Percentiles rank a stretch among this genome's conserved stretches.
Evolutionary conservation across 2,797 vertebrate genomes (phyloP).

Genomic region (Darevskia mixta): DNA sequence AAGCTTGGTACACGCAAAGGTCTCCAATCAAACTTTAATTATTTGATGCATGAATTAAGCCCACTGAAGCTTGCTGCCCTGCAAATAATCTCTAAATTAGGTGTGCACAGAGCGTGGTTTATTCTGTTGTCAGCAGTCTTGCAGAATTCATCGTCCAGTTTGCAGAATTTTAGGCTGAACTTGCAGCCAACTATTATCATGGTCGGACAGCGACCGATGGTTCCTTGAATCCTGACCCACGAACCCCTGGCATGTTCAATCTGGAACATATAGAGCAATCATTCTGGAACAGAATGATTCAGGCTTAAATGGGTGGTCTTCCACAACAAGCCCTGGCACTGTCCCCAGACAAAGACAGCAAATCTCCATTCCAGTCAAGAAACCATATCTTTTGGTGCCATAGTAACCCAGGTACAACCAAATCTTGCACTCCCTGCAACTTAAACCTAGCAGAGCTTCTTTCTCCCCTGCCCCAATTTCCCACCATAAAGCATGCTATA

Average conservation of each 20-base stretch:
- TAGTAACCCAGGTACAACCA: constrained; percentile 11
- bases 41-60: background rate
- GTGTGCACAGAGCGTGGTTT: background rate
- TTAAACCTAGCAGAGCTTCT: constrained; percentile 6
- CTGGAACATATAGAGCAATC: background rate
- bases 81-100: background rate
- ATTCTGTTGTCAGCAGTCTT: background rate
- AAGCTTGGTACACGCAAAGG: background rate
- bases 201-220: background rate
- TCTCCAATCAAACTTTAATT: background rate
- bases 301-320: constrained; percentile 12
- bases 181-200: background rate
- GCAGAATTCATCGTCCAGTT: background rate
- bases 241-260: background rate
- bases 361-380: constrained; percentile 2
- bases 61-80: background rate
- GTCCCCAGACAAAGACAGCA: constrained; percentile 14
- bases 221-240: background rate
- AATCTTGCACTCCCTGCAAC: background rate
- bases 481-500: background rate
- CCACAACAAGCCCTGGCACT: constrained; percentile 21
- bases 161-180: background rate
- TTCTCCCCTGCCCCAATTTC: too few species aligned
- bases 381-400: background rate
- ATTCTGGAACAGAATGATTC: background rate